Evolutionary conservation across 2,797 vertebrate species (phyloP).

Genomic region (Aeoliscus strigatus): DNA sequence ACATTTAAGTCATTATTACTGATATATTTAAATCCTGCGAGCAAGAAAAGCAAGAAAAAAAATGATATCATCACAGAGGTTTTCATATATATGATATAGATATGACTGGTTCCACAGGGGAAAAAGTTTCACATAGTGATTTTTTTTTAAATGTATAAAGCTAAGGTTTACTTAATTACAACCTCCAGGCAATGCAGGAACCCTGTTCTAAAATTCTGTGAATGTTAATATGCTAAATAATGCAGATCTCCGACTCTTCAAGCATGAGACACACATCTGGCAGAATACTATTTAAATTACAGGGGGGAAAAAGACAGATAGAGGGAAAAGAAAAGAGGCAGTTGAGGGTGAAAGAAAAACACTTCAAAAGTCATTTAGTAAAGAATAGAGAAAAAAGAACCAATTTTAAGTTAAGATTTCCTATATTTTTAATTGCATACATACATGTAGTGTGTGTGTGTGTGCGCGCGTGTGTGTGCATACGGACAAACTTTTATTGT

Average conservation of each 20-base stretch:
- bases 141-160: slow-evolving; percentile 98
- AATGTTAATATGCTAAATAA: slow-evolving; percentile 99
- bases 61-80: slow-evolving; percentile 87
- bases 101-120: slow-evolving; percentile 81
- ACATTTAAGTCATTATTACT: slow-evolving; percentile 95
- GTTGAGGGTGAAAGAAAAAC: slow-evolving; percentile 55
- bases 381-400: slow-evolving; percentile 82
- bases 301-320: slow-evolving; percentile 77
- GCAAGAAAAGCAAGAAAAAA: slow-evolving; percentile 89
- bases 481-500: too few species aligned
- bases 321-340: slow-evolving; percentile 42
- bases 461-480: too few species aligned
- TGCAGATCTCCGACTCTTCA: slow-evolving; percentile 99
- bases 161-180: slow-evolving; percentile 99
- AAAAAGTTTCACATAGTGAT: slow-evolving; percentile 92
- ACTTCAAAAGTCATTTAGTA: slow-evolving; percentile 91
- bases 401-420: slow-evolving; percentile 88
- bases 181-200: slow-evolving; percentile 97
- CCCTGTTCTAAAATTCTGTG: slow-evolving; percentile 99
- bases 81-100: slow-evolving; percentile 97
- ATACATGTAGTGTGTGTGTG: too few species aligned
- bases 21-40: slow-evolving; percentile 97
- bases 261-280: slow-evolving; percentile 99
- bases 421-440: slow-evolving; percentile 86
- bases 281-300: slow-evolving; percentile 99